Conservation (phyloP, 2,797 vertebrate species). For the Catharus ustulatus region DNA sequence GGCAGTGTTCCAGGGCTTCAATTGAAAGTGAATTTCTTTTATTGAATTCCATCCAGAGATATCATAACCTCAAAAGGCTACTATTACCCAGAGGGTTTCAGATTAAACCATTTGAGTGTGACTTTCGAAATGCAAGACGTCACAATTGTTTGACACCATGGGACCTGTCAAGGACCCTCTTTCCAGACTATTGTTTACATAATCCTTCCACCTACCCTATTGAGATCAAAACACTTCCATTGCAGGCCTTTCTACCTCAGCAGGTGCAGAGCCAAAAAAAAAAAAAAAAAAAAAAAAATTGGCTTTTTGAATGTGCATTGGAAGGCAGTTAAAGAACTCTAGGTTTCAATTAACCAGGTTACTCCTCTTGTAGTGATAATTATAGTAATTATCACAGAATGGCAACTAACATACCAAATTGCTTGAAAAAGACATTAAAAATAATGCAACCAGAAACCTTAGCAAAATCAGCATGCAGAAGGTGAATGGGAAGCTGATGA, state of each 20-base stretch:
- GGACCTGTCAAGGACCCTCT: conserved; percentile 64
- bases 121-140: conserved; percentile 74
- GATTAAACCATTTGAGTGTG: conserved; percentile 79
- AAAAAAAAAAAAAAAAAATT: not conserved
- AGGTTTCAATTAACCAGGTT: not conserved
- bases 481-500: not conserved
- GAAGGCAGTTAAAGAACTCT: not conserved
- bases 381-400: not conserved
- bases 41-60: conserved; percentile 86
- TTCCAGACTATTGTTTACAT: conserved; percentile 76
- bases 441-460: not conserved
- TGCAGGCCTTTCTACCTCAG: conserved; percentile 48
- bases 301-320: not conserved
- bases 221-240: conserved; percentile 22
- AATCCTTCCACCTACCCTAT: conserved; percentile 44
- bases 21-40: conserved; percentile 81
- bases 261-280: conserved; percentile 33
- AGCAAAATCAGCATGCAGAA: not conserved
- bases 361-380: not conserved
- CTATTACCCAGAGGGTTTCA: conserved; percentile 80
- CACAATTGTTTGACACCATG: conserved; percentile 74
- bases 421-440: not conserved
- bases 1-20: conserved; percentile 78
- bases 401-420: not conserved
- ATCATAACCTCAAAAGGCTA: conserved; percentile 86